Conservation (phyloP, 2,888 invertebrate species). For the Anoplius nigerrimus region DNA sequence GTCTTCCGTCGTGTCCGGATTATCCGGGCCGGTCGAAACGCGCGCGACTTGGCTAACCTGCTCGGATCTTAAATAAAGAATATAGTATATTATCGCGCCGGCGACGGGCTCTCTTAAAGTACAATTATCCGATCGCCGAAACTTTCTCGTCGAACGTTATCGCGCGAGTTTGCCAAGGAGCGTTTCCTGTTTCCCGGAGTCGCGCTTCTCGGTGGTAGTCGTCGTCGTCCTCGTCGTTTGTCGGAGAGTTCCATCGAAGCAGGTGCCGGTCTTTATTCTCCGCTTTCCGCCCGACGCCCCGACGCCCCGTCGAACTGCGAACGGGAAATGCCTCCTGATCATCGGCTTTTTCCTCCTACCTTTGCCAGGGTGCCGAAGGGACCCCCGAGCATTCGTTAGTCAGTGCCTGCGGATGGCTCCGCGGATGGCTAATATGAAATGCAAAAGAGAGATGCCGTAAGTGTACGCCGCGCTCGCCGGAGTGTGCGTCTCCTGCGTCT, state of each 20-base stretch:
- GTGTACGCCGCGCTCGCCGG: neutral
- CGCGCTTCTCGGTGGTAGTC: neutral
- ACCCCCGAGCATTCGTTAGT: constrained; percentile 55
- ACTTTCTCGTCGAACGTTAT: neutral
- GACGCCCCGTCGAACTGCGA: neutral
- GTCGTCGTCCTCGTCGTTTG: neutral
- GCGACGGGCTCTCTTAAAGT: no score
- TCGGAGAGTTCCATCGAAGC: neutral
- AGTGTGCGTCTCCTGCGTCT: neutral
- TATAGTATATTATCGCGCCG: no score
- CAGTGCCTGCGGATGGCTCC: constrained; percentile 35
- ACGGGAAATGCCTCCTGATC: constrained; percentile 11
- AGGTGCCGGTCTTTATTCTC: constrained; percentile 2
- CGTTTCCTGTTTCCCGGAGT: neutral
- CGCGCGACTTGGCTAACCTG: neutral
- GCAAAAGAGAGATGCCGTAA: constrained; percentile 49
- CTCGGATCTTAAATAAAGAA: no score
- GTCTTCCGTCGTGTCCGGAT: neutral
- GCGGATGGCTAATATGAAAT: constrained; percentile 56
- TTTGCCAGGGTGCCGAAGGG: constrained; percentile 42
- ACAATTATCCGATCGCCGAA: no score
- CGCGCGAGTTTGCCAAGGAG: neutral
- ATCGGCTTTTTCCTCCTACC: constrained; percentile 18
- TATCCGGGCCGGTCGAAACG: neutral
- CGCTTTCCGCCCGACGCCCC: neutral